Evolutionary conservation across 2,797 vertebrate genomes (phyloP).

Genomic region (Hyperoplus lanceolatus): DNA sequence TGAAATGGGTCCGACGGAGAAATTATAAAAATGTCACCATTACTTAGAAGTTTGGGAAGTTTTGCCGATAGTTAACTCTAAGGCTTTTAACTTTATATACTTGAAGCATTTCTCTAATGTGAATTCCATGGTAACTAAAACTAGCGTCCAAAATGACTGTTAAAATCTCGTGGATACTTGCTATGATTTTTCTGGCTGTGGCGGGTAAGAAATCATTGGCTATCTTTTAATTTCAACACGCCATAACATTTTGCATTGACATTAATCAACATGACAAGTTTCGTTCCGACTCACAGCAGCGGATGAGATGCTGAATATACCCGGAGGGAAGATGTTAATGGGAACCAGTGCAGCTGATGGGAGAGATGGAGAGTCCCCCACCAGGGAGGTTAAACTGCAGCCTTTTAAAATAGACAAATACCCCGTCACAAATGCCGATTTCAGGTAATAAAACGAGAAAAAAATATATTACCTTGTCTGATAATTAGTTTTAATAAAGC

Average conservation of each 20-base stretch:
- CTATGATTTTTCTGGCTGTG: conserved; percentile 39
- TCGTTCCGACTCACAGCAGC: conserved; percentile 4
- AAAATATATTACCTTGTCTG: accelerated
- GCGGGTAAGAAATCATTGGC: conserved; percentile 59
- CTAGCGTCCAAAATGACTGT: conserved; percentile 28
- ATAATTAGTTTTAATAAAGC: accelerated
- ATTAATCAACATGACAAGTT: neutral
- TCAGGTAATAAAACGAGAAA: conserved; percentile 84
- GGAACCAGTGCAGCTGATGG: conserved; percentile 84
- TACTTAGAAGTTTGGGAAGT: neutral
- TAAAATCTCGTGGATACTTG: conserved; percentile 16
- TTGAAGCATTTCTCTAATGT: neutral
- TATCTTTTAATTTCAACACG: neutral
- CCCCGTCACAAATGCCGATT: conserved; percentile 92
- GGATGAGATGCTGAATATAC: conserved; percentile 83
- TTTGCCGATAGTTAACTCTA: neutral
- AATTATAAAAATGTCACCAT: neutral
- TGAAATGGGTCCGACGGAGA: conserved; percentile 32
- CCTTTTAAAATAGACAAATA: conserved; percentile 89
- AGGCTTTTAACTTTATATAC: neutral
- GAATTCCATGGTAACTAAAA: neutral
- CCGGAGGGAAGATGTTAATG: conserved; percentile 88
- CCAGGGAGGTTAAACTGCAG: conserved; percentile 79
- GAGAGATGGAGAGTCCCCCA: conserved; percentile 85
- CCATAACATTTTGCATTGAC: neutral